Evolutionary conservation across 2,113 vertebrate species (phyloP).

Genomic region (Pachyramphus minor): DNA sequence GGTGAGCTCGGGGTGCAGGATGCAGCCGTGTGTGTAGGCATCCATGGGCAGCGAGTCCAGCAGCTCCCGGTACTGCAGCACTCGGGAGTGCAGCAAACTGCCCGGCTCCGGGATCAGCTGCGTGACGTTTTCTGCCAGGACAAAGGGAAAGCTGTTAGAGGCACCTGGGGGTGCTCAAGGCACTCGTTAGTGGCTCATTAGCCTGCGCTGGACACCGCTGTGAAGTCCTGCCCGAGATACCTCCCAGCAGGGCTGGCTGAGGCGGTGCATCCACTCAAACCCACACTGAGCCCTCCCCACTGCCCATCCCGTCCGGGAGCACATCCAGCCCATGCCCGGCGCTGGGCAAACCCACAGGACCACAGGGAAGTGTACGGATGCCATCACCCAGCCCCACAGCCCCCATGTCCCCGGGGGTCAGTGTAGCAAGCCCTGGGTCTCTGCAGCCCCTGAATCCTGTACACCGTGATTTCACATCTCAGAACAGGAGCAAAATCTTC

Average conservation of each 20-base stretch:
- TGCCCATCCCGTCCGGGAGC: rapidly evolving
- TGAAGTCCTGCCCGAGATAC: neutral
- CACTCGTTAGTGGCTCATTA: rapidly evolving
- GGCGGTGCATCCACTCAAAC: neutral
- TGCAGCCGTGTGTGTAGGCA: slow-evolving; percentile 98
- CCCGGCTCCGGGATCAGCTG: slow-evolving; percentile 88
- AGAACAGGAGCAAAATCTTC: neutral
- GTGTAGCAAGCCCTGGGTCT: neutral
- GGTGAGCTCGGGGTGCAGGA: slow-evolving; percentile 98
- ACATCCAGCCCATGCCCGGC: rapidly evolving
- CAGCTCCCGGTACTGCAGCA: slow-evolving; percentile 93
- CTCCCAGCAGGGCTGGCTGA: neutral
- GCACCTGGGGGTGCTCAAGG: rapidly evolving
- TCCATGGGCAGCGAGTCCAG: slow-evolving; percentile 97
- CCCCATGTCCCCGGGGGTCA: rapidly evolving
- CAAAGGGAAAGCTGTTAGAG: neutral
- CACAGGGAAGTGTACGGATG: rapidly evolving
- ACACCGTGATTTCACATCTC: neutral
- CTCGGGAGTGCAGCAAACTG: slow-evolving; percentile 81
- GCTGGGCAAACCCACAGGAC: neutral
- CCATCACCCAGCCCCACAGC: rapidly evolving
- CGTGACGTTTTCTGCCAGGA: slow-evolving; percentile 80
- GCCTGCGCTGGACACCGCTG: rapidly evolving
- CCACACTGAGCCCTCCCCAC: neutral
- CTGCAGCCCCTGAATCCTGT: neutral